Evolutionary conservation across 2,888 invertebrate genomes (phyloP), one percentile per base, ranked within the genome.

Genomic region (Epistrophella euchroma): DNA sequence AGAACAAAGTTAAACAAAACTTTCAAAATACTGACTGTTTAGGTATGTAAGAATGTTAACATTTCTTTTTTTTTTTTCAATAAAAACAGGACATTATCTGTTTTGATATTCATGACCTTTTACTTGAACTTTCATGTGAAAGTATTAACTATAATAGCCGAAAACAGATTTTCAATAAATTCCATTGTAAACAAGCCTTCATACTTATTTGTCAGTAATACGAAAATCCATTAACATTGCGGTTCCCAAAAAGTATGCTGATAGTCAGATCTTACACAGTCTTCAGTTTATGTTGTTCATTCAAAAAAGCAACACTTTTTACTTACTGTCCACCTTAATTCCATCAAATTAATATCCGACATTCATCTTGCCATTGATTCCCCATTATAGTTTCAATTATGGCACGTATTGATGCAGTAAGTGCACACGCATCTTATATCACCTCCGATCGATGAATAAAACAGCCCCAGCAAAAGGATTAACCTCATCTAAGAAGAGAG

Each of bases 341-440:
- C 86, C 86, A 78, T 86, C 86, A 66, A 86, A 86, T 86, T 82
- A 82, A 86, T 86, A 82, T 62, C 82, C 40, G 64, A 74, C 86
- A 86, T 86, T 66, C 86, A 82, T 86, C 86, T 77, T 74, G 40
- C 78, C 74, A 86, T 86, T 86, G 86, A 86, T 86, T 70, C 74
- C 56, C 86, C 77, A 86, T 86, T 82, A 86, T 86, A 73, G 74
- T 78, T 73, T 78, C 86, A 82, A 86, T 86, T 86, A 82, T 82
- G 77, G 86, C 86, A 82, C 82, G 86, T 86, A 86, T 86, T 86
- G 86, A 86, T 78, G 86, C 22, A 64, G 77, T 78, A 82, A 86
- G 86, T 86, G 82, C 86, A 86, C 86, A 86, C 77, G 86, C 78
- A 82, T 56, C 77, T 86, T 86, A 78, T 82, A 82, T 86, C 86